Conservation (phyloP, 2,113 vertebrate species). For the Pipra filicauda region DNA sequence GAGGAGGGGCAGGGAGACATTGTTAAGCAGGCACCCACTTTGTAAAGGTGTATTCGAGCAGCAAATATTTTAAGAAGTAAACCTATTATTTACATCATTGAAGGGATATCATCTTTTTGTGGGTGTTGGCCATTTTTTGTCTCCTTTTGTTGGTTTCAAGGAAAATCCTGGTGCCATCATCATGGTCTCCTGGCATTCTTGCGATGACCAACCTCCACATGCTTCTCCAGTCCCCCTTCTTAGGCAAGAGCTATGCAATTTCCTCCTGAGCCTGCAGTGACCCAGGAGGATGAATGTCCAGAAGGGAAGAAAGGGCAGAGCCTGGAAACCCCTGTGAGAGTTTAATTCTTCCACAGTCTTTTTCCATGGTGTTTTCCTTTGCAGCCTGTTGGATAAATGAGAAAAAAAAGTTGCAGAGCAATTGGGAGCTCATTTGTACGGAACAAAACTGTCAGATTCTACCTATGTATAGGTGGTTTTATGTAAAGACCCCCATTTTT, state of each 20-base stretch:
- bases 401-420: background rate
- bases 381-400: background rate
- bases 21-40: background rate
- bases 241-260: rapidly evolving
- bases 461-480: background rate
- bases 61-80: background rate
- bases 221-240: background rate
- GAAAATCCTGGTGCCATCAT: background rate
- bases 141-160: background rate
- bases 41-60: background rate
- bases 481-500: rapidly evolving
- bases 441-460: background rate
- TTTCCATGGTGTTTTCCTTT: background rate
- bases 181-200: background rate
- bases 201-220: rapidly evolving
- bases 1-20: background rate
- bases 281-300: rapidly evolving
- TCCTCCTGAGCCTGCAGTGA: rapidly evolving
- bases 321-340: background rate
- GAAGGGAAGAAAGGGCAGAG: background rate
- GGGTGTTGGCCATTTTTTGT: background rate
- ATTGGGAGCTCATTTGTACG: background rate
- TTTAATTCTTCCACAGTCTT: background rate
- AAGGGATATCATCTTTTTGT: background rate
- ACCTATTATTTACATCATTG: background rate